Percentiles rank a stretch among this genome's conserved stretches.
These are phyloP conservation scores for Athetis lepigone DNA, from an alignment of 2,888 invertebrate species.

Conservation along the genomic window DNA sequence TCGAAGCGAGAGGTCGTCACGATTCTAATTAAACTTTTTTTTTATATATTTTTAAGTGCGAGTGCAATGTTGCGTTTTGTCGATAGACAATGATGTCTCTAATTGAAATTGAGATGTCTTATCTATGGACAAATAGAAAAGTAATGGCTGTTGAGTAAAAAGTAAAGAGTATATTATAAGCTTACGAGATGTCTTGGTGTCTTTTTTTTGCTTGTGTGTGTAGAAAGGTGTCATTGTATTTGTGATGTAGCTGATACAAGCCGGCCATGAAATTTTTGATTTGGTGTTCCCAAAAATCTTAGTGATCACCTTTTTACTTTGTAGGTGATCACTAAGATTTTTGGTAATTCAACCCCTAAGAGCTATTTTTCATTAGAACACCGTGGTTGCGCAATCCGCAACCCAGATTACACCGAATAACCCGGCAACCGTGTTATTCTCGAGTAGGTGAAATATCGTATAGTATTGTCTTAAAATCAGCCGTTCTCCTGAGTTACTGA, in stretches of 20 bases:
- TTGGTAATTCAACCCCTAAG: too few species aligned
- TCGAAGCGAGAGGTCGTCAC: constrained; percentile 71
- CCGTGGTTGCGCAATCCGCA: too few species aligned
- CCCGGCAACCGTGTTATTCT: too few species aligned
- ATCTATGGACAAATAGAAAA: constrained; percentile 47
- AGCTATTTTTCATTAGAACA: too few species aligned
- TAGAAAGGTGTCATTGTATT: background rate
- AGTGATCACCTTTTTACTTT: too few species aligned
- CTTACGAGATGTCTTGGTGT: constrained; percentile 11
- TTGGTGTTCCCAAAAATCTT: too few species aligned
- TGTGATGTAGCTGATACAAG: background rate
- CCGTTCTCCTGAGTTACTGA: too few species aligned
- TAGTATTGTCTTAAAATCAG: too few species aligned
- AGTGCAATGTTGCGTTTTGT: constrained; percentile 61
- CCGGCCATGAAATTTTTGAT: too few species aligned
- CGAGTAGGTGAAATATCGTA: too few species aligned
- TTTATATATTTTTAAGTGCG: constrained; percentile 57
- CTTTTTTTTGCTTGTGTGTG: constrained; percentile 3
- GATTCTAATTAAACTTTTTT: constrained; percentile 73
- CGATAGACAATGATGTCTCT: constrained; percentile 55
- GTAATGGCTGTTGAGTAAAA: constrained; percentile 26
- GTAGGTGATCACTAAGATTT: too few species aligned
- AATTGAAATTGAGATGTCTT: constrained; percentile 59
- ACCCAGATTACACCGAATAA: too few species aligned
- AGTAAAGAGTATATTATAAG: constrained; percentile 25